Conservation (phyloP, 2,888 invertebrate genomes). For the Synergus gifuensis region DNA sequence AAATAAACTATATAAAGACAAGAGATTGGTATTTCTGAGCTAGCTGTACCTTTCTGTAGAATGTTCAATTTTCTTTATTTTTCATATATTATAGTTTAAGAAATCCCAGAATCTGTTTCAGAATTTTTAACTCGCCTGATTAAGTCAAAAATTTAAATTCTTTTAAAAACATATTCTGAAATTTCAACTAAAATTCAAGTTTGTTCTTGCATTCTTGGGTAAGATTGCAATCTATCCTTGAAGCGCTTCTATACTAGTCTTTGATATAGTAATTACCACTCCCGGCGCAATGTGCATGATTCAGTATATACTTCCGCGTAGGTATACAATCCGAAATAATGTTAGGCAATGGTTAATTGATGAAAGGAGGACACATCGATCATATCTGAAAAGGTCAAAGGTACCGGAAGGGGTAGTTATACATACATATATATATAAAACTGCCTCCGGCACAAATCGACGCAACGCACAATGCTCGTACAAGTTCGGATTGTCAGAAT, state of each 20-base stretch:
- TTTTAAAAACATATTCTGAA: neutral
- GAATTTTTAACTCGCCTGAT: neutral
- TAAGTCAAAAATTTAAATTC: neutral
- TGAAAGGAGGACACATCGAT: conserved; percentile 52
- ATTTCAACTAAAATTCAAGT: neutral
- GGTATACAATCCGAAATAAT: conserved; percentile 44
- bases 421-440: neutral
- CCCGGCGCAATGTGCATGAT: conserved; percentile 19
- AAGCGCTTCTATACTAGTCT: neutral
- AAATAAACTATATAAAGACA: conserved; percentile 44
- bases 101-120: neutral
- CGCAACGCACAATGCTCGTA: neutral
- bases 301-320: conserved; percentile 29
- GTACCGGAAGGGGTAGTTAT: conserved; percentile 41
- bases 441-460: neutral
- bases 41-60: neutral
- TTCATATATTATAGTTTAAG: neutral
- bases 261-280: conserved; percentile 11
- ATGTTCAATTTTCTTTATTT: neutral
- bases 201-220: neutral
- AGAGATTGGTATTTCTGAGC: neutral
- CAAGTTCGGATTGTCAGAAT: neutral
- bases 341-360: conserved; percentile 50
- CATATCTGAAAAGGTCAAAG: conserved; percentile 53
- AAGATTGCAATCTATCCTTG: neutral